Percentiles rank a stretch among this genome's conserved stretches.
phyloP scores from a whole-genome alignment of 2,113 vertebrate species.

The Stictonetta naevosa region DNA sequence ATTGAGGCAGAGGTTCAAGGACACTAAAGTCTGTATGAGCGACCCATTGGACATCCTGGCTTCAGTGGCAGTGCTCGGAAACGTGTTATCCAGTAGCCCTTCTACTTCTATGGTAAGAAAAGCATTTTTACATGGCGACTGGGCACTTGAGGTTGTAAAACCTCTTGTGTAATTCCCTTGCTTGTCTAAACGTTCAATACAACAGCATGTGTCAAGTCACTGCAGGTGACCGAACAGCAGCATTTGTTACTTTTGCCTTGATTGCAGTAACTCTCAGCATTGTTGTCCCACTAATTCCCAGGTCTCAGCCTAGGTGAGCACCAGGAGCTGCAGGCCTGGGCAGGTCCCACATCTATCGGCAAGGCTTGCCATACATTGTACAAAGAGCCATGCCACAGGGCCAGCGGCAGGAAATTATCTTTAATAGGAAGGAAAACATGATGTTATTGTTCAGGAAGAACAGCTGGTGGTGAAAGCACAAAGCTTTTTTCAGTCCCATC shows the following conservation, averaged over 20 bases:
- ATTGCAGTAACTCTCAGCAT: not conserved
- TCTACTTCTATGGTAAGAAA: not conserved
- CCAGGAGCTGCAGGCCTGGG: not conserved
- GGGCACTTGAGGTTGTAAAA: not conserved
- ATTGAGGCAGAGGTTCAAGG: not conserved
- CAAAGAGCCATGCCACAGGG: not conserved
- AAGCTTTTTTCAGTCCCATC: not conserved
- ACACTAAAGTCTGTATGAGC: not conserved
- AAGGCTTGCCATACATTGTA: not conserved
- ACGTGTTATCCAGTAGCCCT: not conserved
- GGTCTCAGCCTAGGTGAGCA: not conserved
- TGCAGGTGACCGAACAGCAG: not conserved
- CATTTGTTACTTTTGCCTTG: not conserved
- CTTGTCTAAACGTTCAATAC: rapidly evolving
- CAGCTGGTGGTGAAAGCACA: not conserved
- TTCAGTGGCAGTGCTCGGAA: not conserved
- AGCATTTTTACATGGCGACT: not conserved
- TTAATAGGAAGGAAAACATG: not conserved
- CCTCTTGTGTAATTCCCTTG: not conserved
- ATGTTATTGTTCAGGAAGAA: not conserved
- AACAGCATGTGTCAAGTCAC: not conserved
- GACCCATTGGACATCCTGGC: rapidly evolving
- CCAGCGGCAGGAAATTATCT: not conserved
- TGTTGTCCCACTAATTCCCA: not conserved
- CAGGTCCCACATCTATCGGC: not conserved